Evolutionary conservation across 1,140 invertebrate species (phyloP).

Genomic region (Brachionus rubens): DNA sequence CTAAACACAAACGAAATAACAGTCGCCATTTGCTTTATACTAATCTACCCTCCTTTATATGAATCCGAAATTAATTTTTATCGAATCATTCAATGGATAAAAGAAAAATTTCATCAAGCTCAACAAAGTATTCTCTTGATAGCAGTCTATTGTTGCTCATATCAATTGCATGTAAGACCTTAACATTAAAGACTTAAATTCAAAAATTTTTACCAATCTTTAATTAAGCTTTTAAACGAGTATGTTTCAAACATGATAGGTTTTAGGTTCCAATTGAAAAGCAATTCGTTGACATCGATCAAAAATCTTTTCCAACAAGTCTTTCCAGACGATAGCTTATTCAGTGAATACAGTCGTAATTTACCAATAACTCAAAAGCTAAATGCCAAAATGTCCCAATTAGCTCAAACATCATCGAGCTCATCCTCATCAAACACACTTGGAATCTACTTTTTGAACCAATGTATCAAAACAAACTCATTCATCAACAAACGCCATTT

Average conservation of each 20-base stretch:
- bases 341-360: constrained; percentile 23
- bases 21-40: constrained; percentile 13
- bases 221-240: constrained; percentile 42
- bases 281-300: constrained; percentile 9
- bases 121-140: constrained; percentile 30
- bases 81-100: constrained; percentile 27
- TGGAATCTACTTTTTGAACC: constrained; percentile 40
- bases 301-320: constrained; percentile 39
- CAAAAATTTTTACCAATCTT: neutral
- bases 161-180: constrained; percentile 6
- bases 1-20: constrained; percentile 16
- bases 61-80: constrained; percentile 5
- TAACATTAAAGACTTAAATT: neutral
- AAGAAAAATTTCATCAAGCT: constrained; percentile 30
- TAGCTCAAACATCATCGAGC: constrained; percentile 22
- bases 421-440: neutral
- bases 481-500: constrained; percentile 8
- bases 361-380: constrained; percentile 34
- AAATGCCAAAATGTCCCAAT: constrained; percentile 39
- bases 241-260: constrained; percentile 37
- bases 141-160: constrained; percentile 23
- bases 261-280: constrained; percentile 39
- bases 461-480: constrained; percentile 35
- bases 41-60: constrained; percentile 38
- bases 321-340: constrained; percentile 13